Base-by-base conservation (phyloP, 2,113 vertebrate genomes). In the Ptyas mucosa region DNA sequence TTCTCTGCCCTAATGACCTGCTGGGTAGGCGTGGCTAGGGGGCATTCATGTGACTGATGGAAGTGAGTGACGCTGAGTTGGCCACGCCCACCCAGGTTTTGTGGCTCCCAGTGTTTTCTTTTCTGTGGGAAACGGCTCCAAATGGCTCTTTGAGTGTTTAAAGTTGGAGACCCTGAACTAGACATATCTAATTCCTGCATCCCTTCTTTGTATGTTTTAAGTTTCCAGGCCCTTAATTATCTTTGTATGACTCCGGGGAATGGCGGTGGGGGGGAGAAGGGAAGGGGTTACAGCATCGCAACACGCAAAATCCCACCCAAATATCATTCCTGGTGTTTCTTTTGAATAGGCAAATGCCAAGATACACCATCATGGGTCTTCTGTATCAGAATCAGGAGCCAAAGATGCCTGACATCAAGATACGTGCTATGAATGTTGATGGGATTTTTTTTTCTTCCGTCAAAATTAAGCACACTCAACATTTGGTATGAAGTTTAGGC, bases 261-360 rank as follows among this genome's bases (percentile, higher is more conserved):
- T 12, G 34, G 9, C 8, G 52, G 54, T 18, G 4, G 2, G 12
- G 12, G 43, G 34, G 86, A 1, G 20, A 18, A 85, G 69, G 69
- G 15, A 39, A 39, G 34, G 18, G 75, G 8, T 58, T 55, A 51
- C 29, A 21, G 4, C 24, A 15, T 34, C 23, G n/a, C 8, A 29
- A 9, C 24, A 14, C 21, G 86, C 58, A 12, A 11, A 85, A 58
- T 49, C 53, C 43, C 20, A 51, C 9, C 53, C 75, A 43, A 81
- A 81, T 21, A 3, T 43, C 20, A 14, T n/a, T 88, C 90, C 3
- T 89, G 90, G 61, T 92, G 49, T 90, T 93, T 86, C 34, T 3
- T 93, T 91, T 92, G 86, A 52, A 61, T 1, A 75, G 87, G 93
- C 92, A 14, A 51, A 46, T 46, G n/a, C 51, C 52, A 94, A 57